Evolutionary conservation across 2,113 vertebrate species (phyloP).

Genomic region (Chroicocephalus ridibundus): DNA sequence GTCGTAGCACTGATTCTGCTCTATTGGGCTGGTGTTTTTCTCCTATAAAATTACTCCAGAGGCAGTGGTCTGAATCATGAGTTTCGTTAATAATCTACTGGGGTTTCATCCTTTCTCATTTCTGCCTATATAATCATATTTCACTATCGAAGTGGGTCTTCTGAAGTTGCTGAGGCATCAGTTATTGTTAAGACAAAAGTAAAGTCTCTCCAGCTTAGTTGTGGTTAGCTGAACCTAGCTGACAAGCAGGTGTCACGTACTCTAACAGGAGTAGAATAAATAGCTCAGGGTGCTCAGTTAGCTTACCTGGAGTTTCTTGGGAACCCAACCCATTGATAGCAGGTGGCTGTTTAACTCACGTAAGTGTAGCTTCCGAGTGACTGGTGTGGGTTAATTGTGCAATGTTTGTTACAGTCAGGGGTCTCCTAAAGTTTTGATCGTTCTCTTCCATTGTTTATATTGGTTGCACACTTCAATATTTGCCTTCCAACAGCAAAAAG

Average conservation of each 20-base stretch:
- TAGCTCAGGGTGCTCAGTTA: background rate
- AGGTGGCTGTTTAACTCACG: fast-evolving
- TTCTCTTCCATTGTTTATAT: background rate
- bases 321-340: fast-evolving
- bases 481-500: background rate
- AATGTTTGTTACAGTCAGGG: background rate
- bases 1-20: background rate
- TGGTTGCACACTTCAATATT: background rate
- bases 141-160: background rate
- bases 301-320: background rate
- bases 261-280: background rate
- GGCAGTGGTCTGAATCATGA: background rate
- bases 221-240: background rate
- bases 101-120: background rate
- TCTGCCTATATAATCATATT: background rate
- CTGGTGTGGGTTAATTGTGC: background rate
- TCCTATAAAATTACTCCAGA: background rate
- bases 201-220: background rate
- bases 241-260: fast-evolving
- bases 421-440: background rate
- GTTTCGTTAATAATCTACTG: background rate
- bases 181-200: background rate
- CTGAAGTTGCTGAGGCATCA: background rate
- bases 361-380: background rate
- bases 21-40: background rate